Evolutionary conservation across 2,113 vertebrate genomes (phyloP).

Genomic region (Falcunculus frontatus): DNA sequence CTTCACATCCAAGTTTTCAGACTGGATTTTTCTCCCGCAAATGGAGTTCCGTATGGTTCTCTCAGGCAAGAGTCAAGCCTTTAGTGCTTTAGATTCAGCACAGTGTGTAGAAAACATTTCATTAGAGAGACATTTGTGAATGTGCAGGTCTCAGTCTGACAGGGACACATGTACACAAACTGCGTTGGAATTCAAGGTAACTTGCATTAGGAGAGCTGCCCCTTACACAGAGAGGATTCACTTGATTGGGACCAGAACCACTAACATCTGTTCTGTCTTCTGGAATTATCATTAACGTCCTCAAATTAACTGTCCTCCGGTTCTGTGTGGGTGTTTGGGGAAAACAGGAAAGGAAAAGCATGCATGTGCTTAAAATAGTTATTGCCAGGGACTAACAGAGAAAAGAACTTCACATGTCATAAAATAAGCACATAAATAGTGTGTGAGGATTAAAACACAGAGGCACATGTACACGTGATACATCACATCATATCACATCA

Average conservation of each 20-base stretch:
- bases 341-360: slow-evolving; percentile 12
- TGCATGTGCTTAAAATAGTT: neutral
- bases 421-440: neutral
- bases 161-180: neutral
- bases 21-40: neutral
- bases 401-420: neutral
- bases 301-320: neutral
- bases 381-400: neutral
- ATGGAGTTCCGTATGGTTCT: neutral
- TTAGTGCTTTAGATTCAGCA: neutral
- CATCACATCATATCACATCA: neutral
- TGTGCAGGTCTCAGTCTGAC: neutral
- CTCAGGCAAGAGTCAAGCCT: neutral
- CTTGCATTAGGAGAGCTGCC: neutral
- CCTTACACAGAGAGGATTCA: neutral
- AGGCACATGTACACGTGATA: too few species aligned
- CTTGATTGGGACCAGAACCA: neutral
- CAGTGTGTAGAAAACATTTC: neutral
- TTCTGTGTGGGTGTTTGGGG: neutral
- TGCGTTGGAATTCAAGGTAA: neutral
- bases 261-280: neutral
- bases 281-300: neutral
- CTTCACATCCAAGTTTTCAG: neutral
- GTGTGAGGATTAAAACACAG: neutral
- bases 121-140: neutral